These are phyloP conservation scores for Drosophila colorata DNA, from an alignment of 2,888 invertebrate species.

Conservation along the genomic window DNA sequence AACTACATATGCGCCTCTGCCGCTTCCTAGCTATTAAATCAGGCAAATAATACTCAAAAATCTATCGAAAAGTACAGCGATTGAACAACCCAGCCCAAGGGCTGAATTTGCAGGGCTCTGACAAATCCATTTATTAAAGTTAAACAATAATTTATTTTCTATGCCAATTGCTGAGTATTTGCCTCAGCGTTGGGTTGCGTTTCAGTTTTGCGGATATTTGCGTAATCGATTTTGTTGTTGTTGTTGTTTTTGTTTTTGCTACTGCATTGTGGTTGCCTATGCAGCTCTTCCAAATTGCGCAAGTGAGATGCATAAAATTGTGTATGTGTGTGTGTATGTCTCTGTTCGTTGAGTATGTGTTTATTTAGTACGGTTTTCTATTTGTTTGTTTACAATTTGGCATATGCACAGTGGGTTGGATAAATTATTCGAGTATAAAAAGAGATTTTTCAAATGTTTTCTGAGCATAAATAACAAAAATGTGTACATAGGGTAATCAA, in stretches of 20 bases:
- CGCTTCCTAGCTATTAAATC: conserved; percentile 52
- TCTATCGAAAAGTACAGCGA: conserved; percentile 12
- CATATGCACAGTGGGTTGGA: conserved; percentile 32
- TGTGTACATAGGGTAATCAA: conserved; percentile 7
- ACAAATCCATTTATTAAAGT: conserved; percentile 33
- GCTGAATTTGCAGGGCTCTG: conserved; percentile 23
- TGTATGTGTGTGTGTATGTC: conserved; percentile 19
- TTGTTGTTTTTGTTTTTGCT: conserved; percentile 31
- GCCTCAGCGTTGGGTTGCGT: conserved; percentile 9
- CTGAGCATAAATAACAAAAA: background rate
- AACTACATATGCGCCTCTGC: conserved; percentile 43
- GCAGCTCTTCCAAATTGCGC: conserved; percentile 4
- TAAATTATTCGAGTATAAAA: conserved; percentile 1
- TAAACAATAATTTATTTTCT: conserved; percentile 39
- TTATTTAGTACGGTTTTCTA: conserved; percentile 43
- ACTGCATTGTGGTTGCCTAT: conserved; percentile 16
- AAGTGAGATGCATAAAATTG: conserved; percentile 18
- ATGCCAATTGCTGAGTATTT: conserved; percentile 9
- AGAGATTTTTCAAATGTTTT: conserved; percentile 2
- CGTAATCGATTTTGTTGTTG: conserved; percentile 59
- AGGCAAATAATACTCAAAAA: conserved; percentile 47
- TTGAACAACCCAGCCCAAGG: background rate
- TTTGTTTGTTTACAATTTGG: conserved; percentile 52
- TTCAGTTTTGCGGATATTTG: conserved; percentile 51
- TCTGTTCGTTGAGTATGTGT: conserved; percentile 16